phyloP scores from a whole-genome alignment of 2,888 invertebrate species.

The Asteroscopus sphinx region DNA sequence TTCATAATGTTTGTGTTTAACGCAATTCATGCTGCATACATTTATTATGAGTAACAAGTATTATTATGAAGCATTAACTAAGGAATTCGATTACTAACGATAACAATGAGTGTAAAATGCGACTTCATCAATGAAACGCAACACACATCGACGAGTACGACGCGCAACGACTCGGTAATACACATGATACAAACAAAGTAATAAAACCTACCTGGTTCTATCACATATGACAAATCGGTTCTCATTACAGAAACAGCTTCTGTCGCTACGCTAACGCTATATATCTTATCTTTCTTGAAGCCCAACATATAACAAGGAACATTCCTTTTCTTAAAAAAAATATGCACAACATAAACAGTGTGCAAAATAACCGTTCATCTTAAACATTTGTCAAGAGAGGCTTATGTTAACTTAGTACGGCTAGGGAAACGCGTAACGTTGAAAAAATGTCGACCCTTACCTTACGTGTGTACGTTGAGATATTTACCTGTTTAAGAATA shows the following conservation, averaged over 20 bases:
- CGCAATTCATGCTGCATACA: neutral
- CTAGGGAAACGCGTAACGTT: slow-evolving; percentile 77
- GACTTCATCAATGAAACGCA: slow-evolving; percentile 32
- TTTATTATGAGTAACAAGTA: neutral
- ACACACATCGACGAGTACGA: neutral
- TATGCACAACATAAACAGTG: slow-evolving; percentile 80
- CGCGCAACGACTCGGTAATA: slow-evolving; percentile 5
- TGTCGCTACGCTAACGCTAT: slow-evolving; percentile 64
- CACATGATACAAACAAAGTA: slow-evolving; percentile 43
- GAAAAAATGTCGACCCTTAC: slow-evolving; percentile 75
- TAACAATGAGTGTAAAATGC: slow-evolving; percentile 16
- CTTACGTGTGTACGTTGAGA: slow-evolving; percentile 68
- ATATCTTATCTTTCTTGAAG: slow-evolving; percentile 72
- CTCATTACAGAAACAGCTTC: slow-evolving; percentile 67
- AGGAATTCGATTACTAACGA: slow-evolving; percentile 11
- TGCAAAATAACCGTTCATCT: slow-evolving; percentile 88
- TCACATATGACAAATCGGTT: slow-evolving; percentile 64
- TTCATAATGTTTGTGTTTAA: slow-evolving; percentile 5
- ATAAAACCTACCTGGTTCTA: slow-evolving; percentile 61
- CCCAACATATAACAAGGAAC: slow-evolving; percentile 65
- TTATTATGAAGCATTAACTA: neutral
- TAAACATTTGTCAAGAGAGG: slow-evolving; percentile 87
- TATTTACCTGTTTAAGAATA: slow-evolving; percentile 73
- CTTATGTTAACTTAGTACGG: slow-evolving; percentile 86
- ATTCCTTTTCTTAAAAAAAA: slow-evolving; percentile 74